phyloP scores from a whole-genome alignment of 2,113 vertebrate species.

The Bolborhynchus lineola region DNA sequence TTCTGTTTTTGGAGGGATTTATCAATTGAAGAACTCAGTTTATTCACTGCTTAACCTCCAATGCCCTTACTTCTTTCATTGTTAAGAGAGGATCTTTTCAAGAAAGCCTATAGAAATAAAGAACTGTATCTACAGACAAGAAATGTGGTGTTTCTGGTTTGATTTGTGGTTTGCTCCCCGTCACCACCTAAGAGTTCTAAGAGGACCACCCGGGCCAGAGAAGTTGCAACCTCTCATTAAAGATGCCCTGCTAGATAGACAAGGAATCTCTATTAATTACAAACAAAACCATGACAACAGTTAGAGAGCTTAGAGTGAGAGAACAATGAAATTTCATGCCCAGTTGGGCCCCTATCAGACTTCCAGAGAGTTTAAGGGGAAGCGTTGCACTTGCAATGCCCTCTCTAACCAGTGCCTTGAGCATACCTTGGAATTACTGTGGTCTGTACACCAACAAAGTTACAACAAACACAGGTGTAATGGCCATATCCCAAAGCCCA shows the following conservation, averaged over 20 bases:
- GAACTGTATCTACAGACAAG: neutral
- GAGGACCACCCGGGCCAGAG: neutral
- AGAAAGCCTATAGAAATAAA: neutral
- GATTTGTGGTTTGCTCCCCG: neutral
- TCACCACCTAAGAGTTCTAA: neutral
- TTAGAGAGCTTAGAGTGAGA: neutral
- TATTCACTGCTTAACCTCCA: neutral
- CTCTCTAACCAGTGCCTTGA: neutral
- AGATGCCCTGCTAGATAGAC: neutral
- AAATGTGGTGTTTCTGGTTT: neutral
- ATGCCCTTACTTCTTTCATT: neutral
- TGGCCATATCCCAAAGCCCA: neutral
- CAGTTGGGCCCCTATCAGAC: neutral
- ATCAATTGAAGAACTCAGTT: neutral
- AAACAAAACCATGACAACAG: neutral
- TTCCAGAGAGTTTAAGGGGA: neutral
- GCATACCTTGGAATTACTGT: rapidly evolving
- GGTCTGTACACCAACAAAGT: neutral
- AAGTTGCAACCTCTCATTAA: neutral
- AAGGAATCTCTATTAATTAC: neutral
- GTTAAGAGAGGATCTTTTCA: neutral
- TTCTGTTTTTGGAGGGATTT: neutral
- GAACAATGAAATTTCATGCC: neutral
- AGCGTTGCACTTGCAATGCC: neutral
- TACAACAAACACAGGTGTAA: neutral